Evolutionary conservation across 2,888 invertebrate genomes (phyloP), one percentile per base, ranked within the genome.

Genomic region (Anticlea derivata): DNA sequence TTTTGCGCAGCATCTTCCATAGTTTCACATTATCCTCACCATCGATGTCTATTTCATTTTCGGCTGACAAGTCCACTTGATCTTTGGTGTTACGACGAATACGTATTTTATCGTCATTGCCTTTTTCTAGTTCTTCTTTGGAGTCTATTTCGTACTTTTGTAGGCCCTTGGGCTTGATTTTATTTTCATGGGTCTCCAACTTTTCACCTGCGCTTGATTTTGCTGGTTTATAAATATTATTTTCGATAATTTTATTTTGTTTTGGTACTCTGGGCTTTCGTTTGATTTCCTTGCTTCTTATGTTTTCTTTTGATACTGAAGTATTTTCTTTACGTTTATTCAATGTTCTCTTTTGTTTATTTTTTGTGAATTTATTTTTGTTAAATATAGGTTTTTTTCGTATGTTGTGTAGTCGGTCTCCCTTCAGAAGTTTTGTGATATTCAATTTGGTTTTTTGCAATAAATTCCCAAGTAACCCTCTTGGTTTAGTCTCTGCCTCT

Each of bases 31-130:
- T 68, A 8, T 75, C 69, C 39, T 65, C 70, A 7, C 57, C 56
- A 23, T 68, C 63, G 0, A 60, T 40, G 2, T 78, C 69, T 12
- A 83, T 66, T 60, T 82, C 75, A 34, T 84, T 86, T 52, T 82
- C 80, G 26, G 58, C 49, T 7, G 60, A 50, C 48, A 64, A 50
- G 55, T 70, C 55, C 53, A 58, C 60, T 20, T 63, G 53, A 17
- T 64, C 63, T 7, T 61, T 61, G n/a, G 53, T 45, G 2, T 58
- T 35, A 8, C 58, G 59, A 24, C 48, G 60, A 20, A 50, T 48
- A 53, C 52, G 56, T 35, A 5, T 46, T 35, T 26, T 53, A 34
- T 10, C 38, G 38, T 53, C 54, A 17, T 22, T 13, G 33, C 22
- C 33, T 43, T n/a, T 10, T 40, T 27, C 10, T 27, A 24, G 43